These are phyloP conservation scores for Pangasianodon hypophthalmus DNA, from an alignment of 2,113 vertebrate species.

Conservation along the genomic window DNA sequence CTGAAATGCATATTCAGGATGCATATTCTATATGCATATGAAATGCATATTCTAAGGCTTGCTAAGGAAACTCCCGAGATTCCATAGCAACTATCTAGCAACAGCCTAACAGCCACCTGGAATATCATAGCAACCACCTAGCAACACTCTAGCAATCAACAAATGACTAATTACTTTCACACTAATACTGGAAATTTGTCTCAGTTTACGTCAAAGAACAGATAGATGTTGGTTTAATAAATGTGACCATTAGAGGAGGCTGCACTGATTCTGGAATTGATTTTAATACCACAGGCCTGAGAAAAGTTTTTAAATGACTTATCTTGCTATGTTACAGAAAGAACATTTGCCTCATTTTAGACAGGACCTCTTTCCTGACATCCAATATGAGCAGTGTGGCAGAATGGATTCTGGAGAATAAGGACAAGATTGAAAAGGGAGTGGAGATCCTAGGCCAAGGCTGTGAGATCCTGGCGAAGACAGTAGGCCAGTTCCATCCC, in stretches of 20 bases:
- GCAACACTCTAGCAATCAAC: slow-evolving; percentile 24
- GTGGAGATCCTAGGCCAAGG: slow-evolving; percentile 77
- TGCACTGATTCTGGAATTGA: slow-evolving; percentile 16
- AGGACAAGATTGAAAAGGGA: slow-evolving; percentile 75
- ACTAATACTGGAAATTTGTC: slow-evolving; percentile 56
- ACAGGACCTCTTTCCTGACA: slow-evolving; percentile 50
- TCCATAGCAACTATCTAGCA: too few relatives aligned
- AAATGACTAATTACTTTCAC: slow-evolving; percentile 55
- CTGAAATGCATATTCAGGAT: too few relatives aligned
- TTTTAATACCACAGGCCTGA: slow-evolving; percentile 44
- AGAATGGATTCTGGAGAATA: slow-evolving; percentile 75
- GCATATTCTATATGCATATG: too few relatives aligned
- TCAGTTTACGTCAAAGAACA: slow-evolving; percentile 39
- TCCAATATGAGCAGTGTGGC: slow-evolving; percentile 70
- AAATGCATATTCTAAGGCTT: too few relatives aligned
- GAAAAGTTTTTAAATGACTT: slow-evolving; percentile 37
- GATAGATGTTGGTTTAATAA: too few relatives aligned
- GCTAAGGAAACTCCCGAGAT: too few relatives aligned
- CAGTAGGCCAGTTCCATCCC: slow-evolving; percentile 75
- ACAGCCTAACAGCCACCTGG: not conserved
- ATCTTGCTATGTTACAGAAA: slow-evolving; percentile 68
- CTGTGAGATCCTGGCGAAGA: slow-evolving; percentile 73
- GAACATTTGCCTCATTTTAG: slow-evolving; percentile 17
- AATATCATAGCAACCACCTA: not conserved
- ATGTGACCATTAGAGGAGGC: too few relatives aligned